Conservation (phyloP, 92 coral and sea anemone genomes). For the Paramuricea clavata region DNA sequence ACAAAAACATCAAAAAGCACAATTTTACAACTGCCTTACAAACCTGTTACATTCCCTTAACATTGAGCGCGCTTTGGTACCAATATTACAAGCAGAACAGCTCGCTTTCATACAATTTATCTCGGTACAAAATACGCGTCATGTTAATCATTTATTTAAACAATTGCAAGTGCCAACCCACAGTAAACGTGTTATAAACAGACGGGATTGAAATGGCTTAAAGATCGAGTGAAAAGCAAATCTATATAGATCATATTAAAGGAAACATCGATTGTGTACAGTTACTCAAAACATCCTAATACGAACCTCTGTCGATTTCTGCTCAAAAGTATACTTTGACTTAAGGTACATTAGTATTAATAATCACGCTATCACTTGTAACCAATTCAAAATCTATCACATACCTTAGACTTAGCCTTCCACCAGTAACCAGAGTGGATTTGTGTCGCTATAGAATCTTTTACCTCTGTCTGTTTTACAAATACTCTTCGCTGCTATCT, state of each 20-base stretch:
- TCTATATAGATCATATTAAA: background rate
- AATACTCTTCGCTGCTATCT: background rate
- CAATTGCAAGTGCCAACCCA: constrained; percentile 35
- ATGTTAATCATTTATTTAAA: constrained; percentile 50
- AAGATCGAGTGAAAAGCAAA: background rate
- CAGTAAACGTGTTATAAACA: constrained; percentile 8
- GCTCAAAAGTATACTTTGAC: background rate
- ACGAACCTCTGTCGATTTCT: background rate
- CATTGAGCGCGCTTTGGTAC: background rate
- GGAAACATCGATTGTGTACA: background rate
- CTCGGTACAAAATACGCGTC: background rate
- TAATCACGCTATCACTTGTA: constrained; percentile 18
- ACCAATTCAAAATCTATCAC: background rate
- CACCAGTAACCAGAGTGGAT: background rate
- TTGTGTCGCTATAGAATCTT: background rate
- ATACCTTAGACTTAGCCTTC: background rate
- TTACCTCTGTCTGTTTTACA: background rate
- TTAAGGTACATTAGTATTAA: background rate
- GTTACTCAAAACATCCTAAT: background rate
- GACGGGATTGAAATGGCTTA: background rate
- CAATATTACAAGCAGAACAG: background rate
- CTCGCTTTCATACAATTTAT: background rate
- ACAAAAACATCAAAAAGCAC: background rate
- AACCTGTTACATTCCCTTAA: background rate
- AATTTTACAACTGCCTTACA: background rate